Evolutionary conservation across 2,888 invertebrate species (phyloP).

Genomic region (Agrochola litura): DNA sequence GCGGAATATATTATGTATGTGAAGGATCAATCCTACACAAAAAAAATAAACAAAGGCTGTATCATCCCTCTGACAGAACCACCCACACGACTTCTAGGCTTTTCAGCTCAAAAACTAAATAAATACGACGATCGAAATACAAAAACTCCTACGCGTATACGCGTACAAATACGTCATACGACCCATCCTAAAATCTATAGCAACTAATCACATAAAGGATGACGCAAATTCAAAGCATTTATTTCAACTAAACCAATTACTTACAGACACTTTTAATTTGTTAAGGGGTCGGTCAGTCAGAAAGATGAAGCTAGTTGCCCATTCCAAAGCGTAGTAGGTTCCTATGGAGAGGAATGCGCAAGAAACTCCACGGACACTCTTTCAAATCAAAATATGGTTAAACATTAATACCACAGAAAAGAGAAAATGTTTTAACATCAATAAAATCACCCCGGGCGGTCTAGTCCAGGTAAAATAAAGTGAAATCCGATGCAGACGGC

Average conservation of each 20-base stretch:
- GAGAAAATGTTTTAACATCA: conserved; percentile 34
- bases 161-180: too few relatives aligned
- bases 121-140: conserved; percentile 1
- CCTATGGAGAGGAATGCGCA: too few relatives aligned
- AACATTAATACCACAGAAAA: conserved; percentile 4
- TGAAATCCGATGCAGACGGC: conserved; percentile 35
- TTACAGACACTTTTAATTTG: too few relatives aligned
- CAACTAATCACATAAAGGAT: conserved; percentile 1
- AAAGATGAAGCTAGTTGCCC: too few relatives aligned
- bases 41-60: background rate
- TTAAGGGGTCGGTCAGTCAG: too few relatives aligned
- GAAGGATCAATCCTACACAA: background rate
- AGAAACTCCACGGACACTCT: too few relatives aligned
- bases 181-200: conserved; percentile 4
- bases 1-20: background rate
- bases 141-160: conserved; percentile 1
- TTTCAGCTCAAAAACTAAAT: conserved; percentile 2
- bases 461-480: conserved; percentile 46
- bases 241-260: background rate
- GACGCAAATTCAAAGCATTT: background rate
- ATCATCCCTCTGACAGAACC: background rate
- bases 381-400: background rate
- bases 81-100: background rate
- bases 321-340: too few relatives aligned
- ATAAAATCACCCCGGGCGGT: conserved; percentile 17